A percentile compares a stretch with the other conserved stretches of the same genome.
Conservation (phyloP, 2,888 invertebrate genomes). For the Apamea anceps region DNA sequence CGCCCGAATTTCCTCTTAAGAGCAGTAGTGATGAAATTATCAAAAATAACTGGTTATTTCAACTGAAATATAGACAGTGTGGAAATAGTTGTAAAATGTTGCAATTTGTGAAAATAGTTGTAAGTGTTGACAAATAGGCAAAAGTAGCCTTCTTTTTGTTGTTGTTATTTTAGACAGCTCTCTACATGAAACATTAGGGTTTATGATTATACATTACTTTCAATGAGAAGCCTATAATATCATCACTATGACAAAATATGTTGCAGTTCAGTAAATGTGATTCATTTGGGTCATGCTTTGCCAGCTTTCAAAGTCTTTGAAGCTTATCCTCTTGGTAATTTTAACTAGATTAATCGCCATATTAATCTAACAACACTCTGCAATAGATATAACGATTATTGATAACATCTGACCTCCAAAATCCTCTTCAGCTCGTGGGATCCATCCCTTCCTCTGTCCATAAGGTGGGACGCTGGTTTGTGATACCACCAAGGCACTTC, state of each 20-base stretch:
- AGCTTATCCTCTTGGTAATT: background rate
- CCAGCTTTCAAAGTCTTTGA: background rate
- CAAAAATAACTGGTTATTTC: background rate
- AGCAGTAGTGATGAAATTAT: background rate
- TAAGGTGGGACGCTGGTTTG: constrained; percentile 97
- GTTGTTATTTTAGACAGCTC: background rate
- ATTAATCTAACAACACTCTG: background rate
- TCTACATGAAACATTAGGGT: background rate
- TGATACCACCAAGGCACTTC: constrained; percentile 93
- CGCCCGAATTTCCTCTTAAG: no score
- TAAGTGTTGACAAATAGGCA: background rate
- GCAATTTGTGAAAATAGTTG: background rate
- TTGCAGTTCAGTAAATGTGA: background rate
- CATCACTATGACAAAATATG: background rate
- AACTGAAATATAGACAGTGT: background rate
- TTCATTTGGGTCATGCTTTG: background rate
- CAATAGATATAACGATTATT: background rate
- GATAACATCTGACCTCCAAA: constrained; percentile 87
- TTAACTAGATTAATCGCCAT: background rate
- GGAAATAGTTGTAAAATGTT: background rate
- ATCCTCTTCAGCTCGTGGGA: constrained; percentile 95
- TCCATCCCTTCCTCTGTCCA: constrained; percentile 98
- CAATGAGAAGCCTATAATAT: background rate
- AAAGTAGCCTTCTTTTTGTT: background rate
- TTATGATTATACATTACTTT: background rate